Evolutionary conservation across 2,888 invertebrate species (phyloP), one percentile per base, ranked within the genome.

Genomic region (Ormyrus pomaceus): DNA sequence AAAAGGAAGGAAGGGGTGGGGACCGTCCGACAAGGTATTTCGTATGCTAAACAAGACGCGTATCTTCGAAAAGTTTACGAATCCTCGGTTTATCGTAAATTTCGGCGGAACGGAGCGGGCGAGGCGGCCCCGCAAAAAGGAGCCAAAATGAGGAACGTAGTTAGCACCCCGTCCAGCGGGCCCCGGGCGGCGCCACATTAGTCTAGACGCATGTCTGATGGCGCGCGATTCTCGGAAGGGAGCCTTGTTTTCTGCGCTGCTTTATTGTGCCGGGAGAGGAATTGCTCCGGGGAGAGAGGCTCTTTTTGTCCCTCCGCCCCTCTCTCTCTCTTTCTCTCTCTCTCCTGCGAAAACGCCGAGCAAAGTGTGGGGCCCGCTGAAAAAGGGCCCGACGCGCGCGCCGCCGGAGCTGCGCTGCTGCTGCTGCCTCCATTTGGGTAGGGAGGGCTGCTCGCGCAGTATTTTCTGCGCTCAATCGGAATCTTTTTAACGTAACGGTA

Each of bases 111-210:
- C 34, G 19, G 45, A 10, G 19, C 10, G 46, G 61, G 11, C 6
- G 19, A 9, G 45, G 19, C 46, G 10, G 11, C 34, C 34, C 34
- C 34, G 59, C 6, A 51, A 46, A 3, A 58, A 71, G 58, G 70
- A 58, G 56, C 50, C 71, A 71, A 66, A 70, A 73, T 68, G 78
- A 78, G 77, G 70, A 77, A 72, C 83, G 86, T 87, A 88, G 89
- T 89, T 88, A 88, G 86, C 89, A 87, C 87, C 87, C 86, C 84
- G 84, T 83, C 87, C 86, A 86, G 85, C 48, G 84, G 86, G 84
- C 84, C 86, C 82, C 82, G 51, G 11, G 82, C 85, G 86, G 86
- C 86, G 86, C 87, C 86, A 86, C 86, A 83, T 85, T 83, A 83
- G 82, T 82, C 84, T 83, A 84, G 85, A 86, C 85, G 84, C 85